Conservation (phyloP, 2,113 vertebrate species). For the Micronycteris hirsuta region DNA sequence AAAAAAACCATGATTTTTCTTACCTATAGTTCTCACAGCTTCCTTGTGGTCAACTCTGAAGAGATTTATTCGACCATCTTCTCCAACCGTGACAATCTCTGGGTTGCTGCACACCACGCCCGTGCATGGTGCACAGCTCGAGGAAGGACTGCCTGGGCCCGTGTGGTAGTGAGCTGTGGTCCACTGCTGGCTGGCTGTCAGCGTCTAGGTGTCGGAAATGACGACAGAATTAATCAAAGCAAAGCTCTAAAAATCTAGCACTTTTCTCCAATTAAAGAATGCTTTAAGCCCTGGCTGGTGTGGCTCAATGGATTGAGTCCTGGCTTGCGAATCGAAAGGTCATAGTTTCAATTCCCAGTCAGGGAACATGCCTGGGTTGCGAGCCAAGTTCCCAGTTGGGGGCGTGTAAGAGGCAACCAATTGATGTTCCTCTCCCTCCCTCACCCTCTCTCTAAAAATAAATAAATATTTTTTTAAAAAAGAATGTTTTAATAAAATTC, state of each 20-base stretch:
- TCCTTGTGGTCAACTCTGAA: conserved; percentile 91
- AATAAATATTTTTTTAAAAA: too few relatives aligned
- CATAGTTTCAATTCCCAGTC: too few relatives aligned
- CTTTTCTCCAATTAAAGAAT: not conserved
- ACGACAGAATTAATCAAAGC: not conserved
- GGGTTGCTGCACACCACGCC: conserved; percentile 90
- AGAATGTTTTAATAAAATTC: not conserved
- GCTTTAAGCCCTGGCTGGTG: not conserved
- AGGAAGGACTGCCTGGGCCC: conserved; percentile 70
- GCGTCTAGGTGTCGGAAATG: conserved; percentile 77
- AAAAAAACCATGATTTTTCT: conserved; percentile 33
- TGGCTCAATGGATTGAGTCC: too few relatives aligned
- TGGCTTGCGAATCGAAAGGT: too few relatives aligned
- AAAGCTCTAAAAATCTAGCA: not conserved
- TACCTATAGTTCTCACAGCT: conserved; percentile 89
- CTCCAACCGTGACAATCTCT: conserved; percentile 93
- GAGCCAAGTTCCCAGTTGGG: too few relatives aligned
- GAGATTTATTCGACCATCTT: conserved; percentile 94
- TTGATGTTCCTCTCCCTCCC: too few relatives aligned
- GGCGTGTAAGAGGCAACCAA: too few relatives aligned
- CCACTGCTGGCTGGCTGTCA: conserved; percentile 89
- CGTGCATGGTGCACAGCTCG: conserved; percentile 89
- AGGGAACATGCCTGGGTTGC: too few relatives aligned
- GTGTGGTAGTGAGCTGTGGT: conserved; percentile 86
- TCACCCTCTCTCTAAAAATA: too few relatives aligned